A percentile compares a stretch with the other conserved stretches of the same genome.
Evolutionary conservation across 35 echinoderm and acorn worm genomes (phyloP).

Genomic region (Diadema setosum): DNA sequence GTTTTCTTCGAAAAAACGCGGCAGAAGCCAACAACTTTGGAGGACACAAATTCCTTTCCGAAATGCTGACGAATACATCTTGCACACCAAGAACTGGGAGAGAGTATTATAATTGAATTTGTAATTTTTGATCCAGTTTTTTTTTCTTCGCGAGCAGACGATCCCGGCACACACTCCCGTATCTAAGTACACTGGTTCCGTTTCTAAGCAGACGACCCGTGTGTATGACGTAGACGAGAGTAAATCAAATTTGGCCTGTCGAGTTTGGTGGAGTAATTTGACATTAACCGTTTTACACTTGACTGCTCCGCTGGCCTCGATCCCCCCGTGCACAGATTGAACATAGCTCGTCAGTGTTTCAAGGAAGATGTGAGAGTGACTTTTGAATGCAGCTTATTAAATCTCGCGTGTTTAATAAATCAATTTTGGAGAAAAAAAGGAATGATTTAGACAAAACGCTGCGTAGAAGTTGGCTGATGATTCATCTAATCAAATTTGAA

Average conservation of each 20-base stretch:
- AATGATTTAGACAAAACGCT: not conserved
- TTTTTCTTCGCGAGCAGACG: not conserved
- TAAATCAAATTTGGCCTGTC: not conserved
- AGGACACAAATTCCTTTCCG: no score
- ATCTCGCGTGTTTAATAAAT: not conserved
- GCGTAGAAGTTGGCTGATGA: not conserved
- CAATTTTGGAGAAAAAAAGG: not conserved
- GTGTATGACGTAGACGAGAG: not conserved
- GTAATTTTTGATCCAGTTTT: not conserved
- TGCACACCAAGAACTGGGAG: no score
- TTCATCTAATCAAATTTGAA: not conserved
- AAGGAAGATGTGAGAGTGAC: not conserved
- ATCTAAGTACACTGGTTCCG: not conserved
- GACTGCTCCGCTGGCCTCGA: not conserved
- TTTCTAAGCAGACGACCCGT: not conserved
- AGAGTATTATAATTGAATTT: not conserved
- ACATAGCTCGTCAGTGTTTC: not conserved
- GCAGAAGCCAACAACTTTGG: no score
- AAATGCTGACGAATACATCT: no score
- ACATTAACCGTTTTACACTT: constrained; percentile 2
- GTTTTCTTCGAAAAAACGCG: no score
- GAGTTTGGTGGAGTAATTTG: constrained; percentile 7
- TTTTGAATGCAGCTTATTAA: not conserved
- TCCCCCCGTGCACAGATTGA: not conserved
- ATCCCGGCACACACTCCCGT: not conserved